phyloP scores from a whole-genome alignment of 2,797 vertebrate genomes.

The Gallirallus australis region DNA sequence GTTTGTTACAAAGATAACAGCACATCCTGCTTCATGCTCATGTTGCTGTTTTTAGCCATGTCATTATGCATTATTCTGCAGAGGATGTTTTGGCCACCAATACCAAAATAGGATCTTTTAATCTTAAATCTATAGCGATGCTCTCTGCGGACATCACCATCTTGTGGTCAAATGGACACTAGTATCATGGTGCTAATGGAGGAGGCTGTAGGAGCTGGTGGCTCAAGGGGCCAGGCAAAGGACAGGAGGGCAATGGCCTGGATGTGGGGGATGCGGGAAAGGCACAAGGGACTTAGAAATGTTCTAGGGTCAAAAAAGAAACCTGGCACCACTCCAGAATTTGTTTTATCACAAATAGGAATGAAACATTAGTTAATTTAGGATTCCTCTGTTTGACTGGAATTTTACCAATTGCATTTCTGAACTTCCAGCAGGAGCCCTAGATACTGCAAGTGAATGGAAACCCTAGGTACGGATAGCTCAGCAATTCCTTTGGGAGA shows the following conservation, averaged over 20 bases:
- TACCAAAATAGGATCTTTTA: not conserved
- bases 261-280: not conserved
- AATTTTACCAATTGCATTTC: constrained; percentile 34
- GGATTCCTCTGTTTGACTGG: not conserved
- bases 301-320: not conserved
- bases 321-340: not conserved
- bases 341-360: constrained; percentile 8
- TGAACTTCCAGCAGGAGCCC: constrained; percentile 33
- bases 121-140: not conserved
- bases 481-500: not conserved
- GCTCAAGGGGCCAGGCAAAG: not conserved
- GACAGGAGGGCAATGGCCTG: not conserved
- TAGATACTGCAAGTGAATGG: not conserved
- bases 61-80: not conserved
- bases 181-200: not conserved
- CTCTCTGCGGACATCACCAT: not conserved
- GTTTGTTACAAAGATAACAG: not conserved
- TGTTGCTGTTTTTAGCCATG: rapidly evolving
- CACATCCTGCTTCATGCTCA: not conserved
- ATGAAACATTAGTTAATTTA: not conserved
- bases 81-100: not conserved
- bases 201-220: not conserved
- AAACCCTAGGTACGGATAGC: not conserved
- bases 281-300: not conserved
- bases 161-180: not conserved